These are phyloP conservation scores for Urocyon cinereoargenteus DNA, from an alignment of 2,797 vertebrate genomes.

Conservation along the genomic window DNA sequence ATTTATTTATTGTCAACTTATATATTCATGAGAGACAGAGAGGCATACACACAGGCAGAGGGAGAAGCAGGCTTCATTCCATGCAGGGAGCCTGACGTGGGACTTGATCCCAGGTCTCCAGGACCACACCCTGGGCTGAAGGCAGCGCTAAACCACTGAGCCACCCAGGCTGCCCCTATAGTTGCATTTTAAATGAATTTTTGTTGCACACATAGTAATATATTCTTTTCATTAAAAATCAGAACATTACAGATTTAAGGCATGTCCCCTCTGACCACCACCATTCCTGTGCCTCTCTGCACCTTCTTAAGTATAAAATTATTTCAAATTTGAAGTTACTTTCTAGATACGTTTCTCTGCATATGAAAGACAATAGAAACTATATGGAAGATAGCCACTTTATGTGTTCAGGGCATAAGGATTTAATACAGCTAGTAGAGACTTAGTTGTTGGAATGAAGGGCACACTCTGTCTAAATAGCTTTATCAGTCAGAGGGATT, in stretches of 20 bases:
- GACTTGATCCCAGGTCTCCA: no score
- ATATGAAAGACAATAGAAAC: not conserved
- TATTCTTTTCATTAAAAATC: not conserved
- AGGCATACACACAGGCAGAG: no score
- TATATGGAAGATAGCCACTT: not conserved
- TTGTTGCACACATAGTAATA: not conserved
- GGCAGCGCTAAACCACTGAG: no score
- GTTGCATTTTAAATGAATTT: not conserved
- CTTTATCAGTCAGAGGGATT: not conserved
- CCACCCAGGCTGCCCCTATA: no score
- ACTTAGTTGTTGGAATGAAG: not conserved
- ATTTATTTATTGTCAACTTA: no score
- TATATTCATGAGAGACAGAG: no score
- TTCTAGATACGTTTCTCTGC: not conserved
- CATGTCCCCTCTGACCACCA: not conserved
- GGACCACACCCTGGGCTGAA: no score
- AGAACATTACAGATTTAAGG: not conserved
- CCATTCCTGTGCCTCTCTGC: no score
- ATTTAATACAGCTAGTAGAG: not conserved
- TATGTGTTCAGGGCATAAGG: not conserved
- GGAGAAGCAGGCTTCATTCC: no score
- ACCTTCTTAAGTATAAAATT: not conserved
- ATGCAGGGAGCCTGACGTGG: no score
- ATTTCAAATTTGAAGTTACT: slow-evolving; percentile 45
- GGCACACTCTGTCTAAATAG: not conserved